These are phyloP conservation scores for Scaptomyza polygonia DNA, from an alignment of 2,888 invertebrate species.

Conservation along the genomic window DNA sequence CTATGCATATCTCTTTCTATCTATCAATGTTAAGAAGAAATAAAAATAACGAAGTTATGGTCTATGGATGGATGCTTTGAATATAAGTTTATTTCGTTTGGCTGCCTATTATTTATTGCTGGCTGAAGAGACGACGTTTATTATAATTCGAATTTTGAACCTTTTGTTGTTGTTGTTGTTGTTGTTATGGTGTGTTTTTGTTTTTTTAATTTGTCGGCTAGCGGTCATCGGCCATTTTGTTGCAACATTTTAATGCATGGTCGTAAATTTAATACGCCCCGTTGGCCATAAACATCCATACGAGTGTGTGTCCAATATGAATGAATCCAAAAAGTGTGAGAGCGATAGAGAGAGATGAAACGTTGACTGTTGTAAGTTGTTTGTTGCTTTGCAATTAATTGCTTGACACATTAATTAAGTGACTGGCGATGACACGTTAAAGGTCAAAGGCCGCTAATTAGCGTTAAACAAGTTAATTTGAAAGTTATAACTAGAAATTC, in stretches of 20 bases:
- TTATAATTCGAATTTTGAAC: slow-evolving; percentile 75
- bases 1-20: neutral
- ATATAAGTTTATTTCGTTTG: slow-evolving; percentile 44
- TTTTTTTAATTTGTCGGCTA: slow-evolving; percentile 18
- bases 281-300: slow-evolving; percentile 72
- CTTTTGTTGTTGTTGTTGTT: slow-evolving; percentile 30
- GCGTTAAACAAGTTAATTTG: slow-evolving; percentile 76
- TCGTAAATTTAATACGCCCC: slow-evolving; percentile 76
- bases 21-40: slow-evolving; percentile 2
- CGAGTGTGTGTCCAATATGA: slow-evolving; percentile 67
- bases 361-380: slow-evolving; percentile 24
- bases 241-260: slow-evolving; percentile 80
- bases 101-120: slow-evolving; percentile 76
- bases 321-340: slow-evolving; percentile 58
- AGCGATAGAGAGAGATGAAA: slow-evolving; percentile 48
- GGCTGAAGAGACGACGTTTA: slow-evolving; percentile 74
- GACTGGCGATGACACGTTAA: slow-evolving; percentile 62
- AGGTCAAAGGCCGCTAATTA: slow-evolving; percentile 74
- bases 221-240: slow-evolving; percentile 66
- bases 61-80: neutral
- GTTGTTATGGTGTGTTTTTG: slow-evolving; percentile 20
- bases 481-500: slow-evolving; percentile 21
- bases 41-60: neutral
- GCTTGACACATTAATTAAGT: slow-evolving; percentile 72
- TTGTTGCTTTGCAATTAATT: slow-evolving; percentile 66